Base-by-base conservation (phyloP, 2,113 vertebrate genomes). In the Ochotona princeps region DNA sequence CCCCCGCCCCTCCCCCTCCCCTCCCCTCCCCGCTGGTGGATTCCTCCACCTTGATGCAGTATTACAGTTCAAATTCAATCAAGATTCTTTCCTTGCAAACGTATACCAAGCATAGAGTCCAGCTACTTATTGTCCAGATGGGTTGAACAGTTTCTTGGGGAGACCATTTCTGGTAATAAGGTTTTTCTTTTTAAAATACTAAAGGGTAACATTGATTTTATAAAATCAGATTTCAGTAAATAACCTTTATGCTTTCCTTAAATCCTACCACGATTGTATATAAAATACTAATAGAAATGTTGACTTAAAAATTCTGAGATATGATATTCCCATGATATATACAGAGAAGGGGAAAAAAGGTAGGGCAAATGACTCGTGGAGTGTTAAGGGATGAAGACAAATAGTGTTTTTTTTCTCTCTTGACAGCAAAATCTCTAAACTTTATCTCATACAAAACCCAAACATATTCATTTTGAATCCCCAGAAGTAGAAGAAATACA, bases 371-470 rank as follows among this genome's bases (percentile, higher is more conserved):
- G 15, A 91, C 83, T 47, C 63, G 35, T 69, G 79, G 26, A 28
- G 8, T 88, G 80, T 90, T 79, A 91, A 91, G n/a, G 82, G 84
- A 81, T 85, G 51, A 95, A 76, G 21, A 60, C n/a, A 87, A 83
- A 87, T 18, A 54, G 11, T 44, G 35, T 47, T 70, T 8, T 73
- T 26, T 67, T 32, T 57, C 20, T 79, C 81, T 81, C 38, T 57
- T 32, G 28, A 67, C 38, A 80, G 49, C 57, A 73, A 28, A 93
- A 65, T 7, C 38, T 49, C 38, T 84, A 74, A 83, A 88, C 83
- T 74, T 38, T 20, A 84, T n/a, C 14, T 74, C 35, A 84, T 69
- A 51, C 6, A 69, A 49, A 79, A 88, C 25, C 23, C 28, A 51
- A 92, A 85, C n/a, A 38, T 80, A 89, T 32, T 88, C 63, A 61